Percentiles rank a stretch among this genome's conserved stretches.
Evolutionary conservation across 2,113 vertebrate genomes (phyloP).

Genomic region (Calyptommatus sinebrachiatus): DNA sequence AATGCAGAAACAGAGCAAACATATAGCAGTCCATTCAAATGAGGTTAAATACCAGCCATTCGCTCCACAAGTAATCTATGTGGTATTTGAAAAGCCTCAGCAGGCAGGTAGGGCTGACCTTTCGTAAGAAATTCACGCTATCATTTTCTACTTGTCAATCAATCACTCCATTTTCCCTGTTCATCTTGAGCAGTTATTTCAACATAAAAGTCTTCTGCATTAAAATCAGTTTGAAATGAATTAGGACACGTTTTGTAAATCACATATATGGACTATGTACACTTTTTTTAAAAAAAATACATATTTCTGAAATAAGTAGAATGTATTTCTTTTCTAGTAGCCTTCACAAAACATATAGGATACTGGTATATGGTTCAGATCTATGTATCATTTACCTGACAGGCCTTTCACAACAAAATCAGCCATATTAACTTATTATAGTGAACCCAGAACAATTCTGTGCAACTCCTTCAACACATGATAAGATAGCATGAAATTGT

Average conservation of each 20-base stretch:
- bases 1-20: slow-evolving; percentile 19
- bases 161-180: slow-evolving; percentile 7
- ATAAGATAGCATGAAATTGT: too few relatives aligned
- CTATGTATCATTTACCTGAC: too few relatives aligned
- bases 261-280: not conserved
- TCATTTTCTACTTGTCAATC: slow-evolving; percentile 18
- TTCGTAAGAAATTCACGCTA: slow-evolving; percentile 29
- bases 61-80: slow-evolving; percentile 5
- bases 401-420: too few relatives aligned
- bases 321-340: too few relatives aligned
- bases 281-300: too few relatives aligned
- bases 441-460: not conserved
- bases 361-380: too few relatives aligned
- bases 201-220: not conserved
- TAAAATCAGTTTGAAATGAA: slow-evolving; percentile 14
- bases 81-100: slow-evolving; percentile 21
- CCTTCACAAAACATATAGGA: too few relatives aligned
- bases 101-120: slow-evolving; percentile 7
- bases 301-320: too few relatives aligned
- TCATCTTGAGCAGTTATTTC: not conserved
- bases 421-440: not conserved
- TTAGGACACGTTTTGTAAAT: not conserved
- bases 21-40: slow-evolving; percentile 33
- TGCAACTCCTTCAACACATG: not conserved
- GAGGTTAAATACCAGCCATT: slow-evolving; percentile 33